Evolutionary conservation across 2,797 vertebrate species (phyloP), one percentile per base, ranked within the genome.

Genomic region (Anolis apletophallus): DNA sequence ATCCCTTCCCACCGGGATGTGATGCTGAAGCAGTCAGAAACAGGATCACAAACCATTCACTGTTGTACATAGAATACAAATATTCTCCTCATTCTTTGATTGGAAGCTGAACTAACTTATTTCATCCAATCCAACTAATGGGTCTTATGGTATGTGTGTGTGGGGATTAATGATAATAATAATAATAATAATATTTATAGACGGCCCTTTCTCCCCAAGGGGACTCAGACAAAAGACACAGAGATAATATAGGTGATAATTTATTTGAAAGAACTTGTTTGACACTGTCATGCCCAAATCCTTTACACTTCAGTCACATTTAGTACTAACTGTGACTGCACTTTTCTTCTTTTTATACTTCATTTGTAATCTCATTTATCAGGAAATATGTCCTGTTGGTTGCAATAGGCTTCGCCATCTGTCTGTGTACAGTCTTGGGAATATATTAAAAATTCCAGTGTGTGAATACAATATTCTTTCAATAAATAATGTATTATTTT

Each of bases 401-500:
- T 79, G 83, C 75, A 73, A 23, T 72, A 78, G 34, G 57, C 3
- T 55, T 36, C 23, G 50, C 57, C 16, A 14, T 74, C 50, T 68
- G 17, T 74, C 68, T 79, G 29, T 46, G 55, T n/a, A 87, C 84
- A 93, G 64, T 87, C 59, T 67, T 23, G 79, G 57, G 91, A 81
- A 91, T 88, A 89, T 76, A 50, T 83, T 86, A 80, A 87, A 64
- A 80, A 52, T 87, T 86, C 88, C 26, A 89, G 69, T 17, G 13
- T n/a, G 91, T 80, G 85, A 91, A 93, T 91, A 74, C 61, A 90
- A 80, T 7, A 46, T 81, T 52, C 34, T 79, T 85, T 85, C 55
- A 78, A 57, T 90, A 90, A 90, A 89, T 8, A 0, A 86, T 78
- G 73, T 88, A 92, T 91, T 91, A 85, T 88, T 92, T 93, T 89